A percentile compares a stretch with the other conserved stretches of the same genome.
phyloP scores from a whole-genome alignment of 2,797 vertebrate genomes.

The Oreochromis grahami region DNA sequence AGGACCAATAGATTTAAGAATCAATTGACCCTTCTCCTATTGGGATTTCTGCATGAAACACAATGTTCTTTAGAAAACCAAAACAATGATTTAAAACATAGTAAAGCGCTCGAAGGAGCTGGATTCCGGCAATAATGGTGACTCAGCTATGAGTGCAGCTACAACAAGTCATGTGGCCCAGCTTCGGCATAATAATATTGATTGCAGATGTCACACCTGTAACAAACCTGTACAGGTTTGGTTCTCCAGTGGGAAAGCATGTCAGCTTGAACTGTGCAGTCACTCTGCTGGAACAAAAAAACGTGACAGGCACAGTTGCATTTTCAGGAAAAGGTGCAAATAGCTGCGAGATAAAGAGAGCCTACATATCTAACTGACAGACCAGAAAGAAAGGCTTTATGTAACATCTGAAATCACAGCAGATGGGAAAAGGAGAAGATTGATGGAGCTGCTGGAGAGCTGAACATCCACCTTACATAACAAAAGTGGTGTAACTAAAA shows the following conservation, averaged over 20 bases:
- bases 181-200: neutral
- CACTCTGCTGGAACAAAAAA: neutral
- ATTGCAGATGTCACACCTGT: neutral
- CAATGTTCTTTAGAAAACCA: neutral
- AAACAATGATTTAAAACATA: neutral
- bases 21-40: neutral
- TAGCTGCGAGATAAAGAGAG: neutral
- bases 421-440: slow-evolving; percentile 5
- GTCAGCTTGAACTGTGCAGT: neutral
- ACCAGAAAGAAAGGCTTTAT: slow-evolving; percentile 31
- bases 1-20: neutral
- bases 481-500: neutral
- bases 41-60: neutral
- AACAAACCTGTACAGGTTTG: neutral
- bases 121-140: neutral
- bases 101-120: neutral
- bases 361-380: slow-evolving; percentile 14
- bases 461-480: slow-evolving; percentile 36
- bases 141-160: neutral
- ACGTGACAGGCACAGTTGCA: neutral
- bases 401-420: slow-evolving; percentile 36
- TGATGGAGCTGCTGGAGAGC: slow-evolving; percentile 13
- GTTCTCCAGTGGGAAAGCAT: neutral
- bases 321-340: slow-evolving; percentile 26
- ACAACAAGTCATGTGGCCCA: neutral